phyloP scores from a whole-genome alignment of 2,888 invertebrate species.

The Polydrusus cervinus region DNA sequence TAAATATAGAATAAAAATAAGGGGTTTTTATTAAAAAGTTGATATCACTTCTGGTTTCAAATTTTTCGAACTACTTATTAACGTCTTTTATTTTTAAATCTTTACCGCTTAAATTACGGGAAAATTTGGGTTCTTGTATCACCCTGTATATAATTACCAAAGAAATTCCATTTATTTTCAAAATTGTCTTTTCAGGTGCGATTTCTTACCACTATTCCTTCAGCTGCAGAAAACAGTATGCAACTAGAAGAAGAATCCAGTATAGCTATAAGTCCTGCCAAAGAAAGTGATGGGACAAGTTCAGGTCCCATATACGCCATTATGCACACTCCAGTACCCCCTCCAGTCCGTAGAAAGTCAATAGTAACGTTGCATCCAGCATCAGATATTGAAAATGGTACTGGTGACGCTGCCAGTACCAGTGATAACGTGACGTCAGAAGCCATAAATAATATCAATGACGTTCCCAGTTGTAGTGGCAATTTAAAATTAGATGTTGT shows the following conservation, averaged over 20 bases:
- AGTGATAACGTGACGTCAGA: background rate
- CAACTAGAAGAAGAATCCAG: slow-evolving; percentile 75
- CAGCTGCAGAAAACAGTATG: slow-evolving; percentile 82
- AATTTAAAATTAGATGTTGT: background rate
- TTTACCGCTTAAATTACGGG: too few relatives aligned
- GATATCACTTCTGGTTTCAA: too few relatives aligned
- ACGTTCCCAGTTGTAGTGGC: background rate
- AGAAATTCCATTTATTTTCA: background rate
- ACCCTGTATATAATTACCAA: background rate
- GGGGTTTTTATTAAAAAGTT: too few relatives aligned
- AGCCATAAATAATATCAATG: slow-evolving; percentile 5
- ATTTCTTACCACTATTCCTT: slow-evolving; percentile 82
- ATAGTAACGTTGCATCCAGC: slow-evolving; percentile 70
- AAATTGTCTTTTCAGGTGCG: slow-evolving; percentile 62
- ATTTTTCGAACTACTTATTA: too few relatives aligned
- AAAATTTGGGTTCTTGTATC: too few relatives aligned
- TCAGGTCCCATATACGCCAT: slow-evolving; percentile 70
- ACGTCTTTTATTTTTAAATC: too few relatives aligned
- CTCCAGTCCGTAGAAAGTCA: slow-evolving; percentile 67
- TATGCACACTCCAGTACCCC: slow-evolving; percentile 63
- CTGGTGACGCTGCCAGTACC: slow-evolving; percentile 7
- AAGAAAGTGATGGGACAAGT: slow-evolving; percentile 67
- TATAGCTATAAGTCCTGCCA: slow-evolving; percentile 61
- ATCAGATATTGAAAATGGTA: slow-evolving; percentile 60
- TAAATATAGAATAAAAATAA: too few relatives aligned